phyloP scores from a whole-genome alignment of 2,888 invertebrate genomes.

The Masnerella sp. region DNA sequence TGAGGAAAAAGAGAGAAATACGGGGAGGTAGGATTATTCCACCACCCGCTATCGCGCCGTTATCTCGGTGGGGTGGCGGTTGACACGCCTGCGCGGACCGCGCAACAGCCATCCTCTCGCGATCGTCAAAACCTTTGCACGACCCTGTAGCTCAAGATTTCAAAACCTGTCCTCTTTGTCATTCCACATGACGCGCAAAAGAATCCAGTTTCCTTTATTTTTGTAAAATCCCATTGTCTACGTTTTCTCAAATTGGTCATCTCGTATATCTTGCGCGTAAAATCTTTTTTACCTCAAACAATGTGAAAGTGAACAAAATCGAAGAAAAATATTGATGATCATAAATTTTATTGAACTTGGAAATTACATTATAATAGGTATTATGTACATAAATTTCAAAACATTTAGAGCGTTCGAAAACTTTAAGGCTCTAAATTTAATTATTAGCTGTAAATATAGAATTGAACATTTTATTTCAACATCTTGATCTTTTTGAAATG shows the following conservation, averaged over 20 bases:
- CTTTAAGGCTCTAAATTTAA: too few relatives aligned
- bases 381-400: too few relatives aligned
- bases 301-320: not conserved
- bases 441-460: too few relatives aligned
- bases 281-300: not conserved
- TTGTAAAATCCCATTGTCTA: constrained; percentile 27
- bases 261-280: too few relatives aligned
- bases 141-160: constrained; percentile 49
- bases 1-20: constrained; percentile 59
- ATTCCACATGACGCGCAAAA: constrained; percentile 25
- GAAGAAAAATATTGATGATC: too few relatives aligned
- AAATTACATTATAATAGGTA: too few relatives aligned
- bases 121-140: constrained; percentile 41
- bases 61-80: constrained; percentile 52
- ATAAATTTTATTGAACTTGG: too few relatives aligned
- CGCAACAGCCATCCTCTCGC: constrained; percentile 53
- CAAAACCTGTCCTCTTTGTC: constrained; percentile 49
- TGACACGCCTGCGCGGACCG: constrained; percentile 56
- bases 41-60: constrained; percentile 40
- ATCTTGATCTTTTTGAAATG: too few relatives aligned
- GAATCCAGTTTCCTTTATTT: constrained; percentile 33
- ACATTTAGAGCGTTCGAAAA: too few relatives aligned
- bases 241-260: constrained; percentile 10
- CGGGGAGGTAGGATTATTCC: constrained; percentile 56
- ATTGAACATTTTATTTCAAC: too few relatives aligned